Percentiles rank a stretch among this genome's conserved stretches.
Conservation (phyloP, 2,113 vertebrate species). For the Sturnira hondurensis region DNA sequence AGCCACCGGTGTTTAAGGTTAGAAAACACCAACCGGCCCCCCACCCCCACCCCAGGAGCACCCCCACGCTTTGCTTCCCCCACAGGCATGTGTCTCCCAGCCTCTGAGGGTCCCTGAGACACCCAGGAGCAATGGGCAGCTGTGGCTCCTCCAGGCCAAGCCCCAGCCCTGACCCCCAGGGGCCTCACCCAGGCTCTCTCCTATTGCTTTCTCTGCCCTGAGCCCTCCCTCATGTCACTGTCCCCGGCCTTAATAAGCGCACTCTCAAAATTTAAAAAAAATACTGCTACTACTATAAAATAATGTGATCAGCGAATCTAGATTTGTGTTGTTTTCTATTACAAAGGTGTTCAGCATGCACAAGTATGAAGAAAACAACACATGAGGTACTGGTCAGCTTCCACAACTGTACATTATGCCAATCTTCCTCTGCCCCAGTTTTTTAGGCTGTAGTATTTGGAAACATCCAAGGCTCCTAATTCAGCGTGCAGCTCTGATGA, state of each 20-base stretch:
- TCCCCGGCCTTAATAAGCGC: too few species aligned
- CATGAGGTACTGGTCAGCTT: not conserved
- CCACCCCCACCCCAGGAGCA: too few species aligned
- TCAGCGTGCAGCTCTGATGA: not conserved
- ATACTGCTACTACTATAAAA: not conserved
- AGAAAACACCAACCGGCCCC: not conserved
- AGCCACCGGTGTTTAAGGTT: not conserved
- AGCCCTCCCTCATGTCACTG: not conserved
- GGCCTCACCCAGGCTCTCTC: not conserved
- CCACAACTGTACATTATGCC: not conserved
- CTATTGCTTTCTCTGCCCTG: too few species aligned
- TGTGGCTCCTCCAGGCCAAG: not conserved
- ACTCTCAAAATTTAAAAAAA: not conserved
- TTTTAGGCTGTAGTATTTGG: not conserved
- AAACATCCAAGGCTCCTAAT: not conserved
- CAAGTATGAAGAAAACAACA: not conserved
- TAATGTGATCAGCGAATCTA: not conserved
- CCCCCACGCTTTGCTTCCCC: too few species aligned
- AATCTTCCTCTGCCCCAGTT: not conserved
- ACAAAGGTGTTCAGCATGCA: not conserved
- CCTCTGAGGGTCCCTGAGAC: not conserved
- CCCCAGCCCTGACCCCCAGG: too few species aligned
- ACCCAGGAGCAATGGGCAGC: not conserved
- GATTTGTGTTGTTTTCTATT: not conserved
- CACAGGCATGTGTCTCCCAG: too few species aligned